Evolutionary conservation across 2,888 invertebrate species (phyloP).

Genomic region (Odontomyia ornata): DNA sequence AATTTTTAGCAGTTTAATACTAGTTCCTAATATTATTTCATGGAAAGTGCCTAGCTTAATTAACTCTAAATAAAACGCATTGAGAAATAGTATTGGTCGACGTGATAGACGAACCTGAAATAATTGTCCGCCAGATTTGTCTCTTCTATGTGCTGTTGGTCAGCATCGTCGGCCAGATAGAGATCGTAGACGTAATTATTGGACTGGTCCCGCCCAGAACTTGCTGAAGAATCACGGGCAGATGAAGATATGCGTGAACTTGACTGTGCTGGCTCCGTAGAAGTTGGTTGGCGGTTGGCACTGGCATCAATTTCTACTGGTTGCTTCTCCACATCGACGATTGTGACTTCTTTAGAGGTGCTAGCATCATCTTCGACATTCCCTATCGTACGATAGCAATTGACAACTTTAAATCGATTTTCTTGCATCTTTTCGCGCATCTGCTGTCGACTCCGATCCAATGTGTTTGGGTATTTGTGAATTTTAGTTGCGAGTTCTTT

Average conservation of each 20-base stretch:
- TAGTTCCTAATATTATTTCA: neutral
- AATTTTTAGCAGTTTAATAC: neutral
- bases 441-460: slow-evolving; percentile 64
- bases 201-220: slow-evolving; percentile 50
- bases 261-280: neutral
- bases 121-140: slow-evolving; percentile 57
- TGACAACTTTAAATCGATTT: slow-evolving; percentile 70
- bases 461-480: slow-evolving; percentile 63
- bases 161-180: slow-evolving; percentile 67
- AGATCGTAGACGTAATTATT: slow-evolving; percentile 71
- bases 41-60: neutral
- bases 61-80: slow-evolving; percentile 48
- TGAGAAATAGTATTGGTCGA: slow-evolving; percentile 56
- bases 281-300: neutral
- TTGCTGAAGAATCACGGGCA: neutral
- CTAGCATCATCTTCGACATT: slow-evolving; percentile 50
- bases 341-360: slow-evolving; percentile 62
- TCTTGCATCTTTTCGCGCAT: slow-evolving; percentile 65
- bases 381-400: slow-evolving; percentile 66
- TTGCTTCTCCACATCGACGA: slow-evolving; percentile 69
- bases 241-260: neutral
- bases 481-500: slow-evolving; percentile 65
- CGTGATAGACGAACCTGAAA: slow-evolving; percentile 63
- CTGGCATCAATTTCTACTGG: slow-evolving; percentile 1
- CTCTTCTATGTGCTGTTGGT: slow-evolving; percentile 60